A percentile compares a stretch with the other conserved stretches of the same genome.
These are phyloP conservation scores for Bovichtus variegatus DNA, from an alignment of 2,797 vertebrate genomes.

Conservation along the genomic window DNA sequence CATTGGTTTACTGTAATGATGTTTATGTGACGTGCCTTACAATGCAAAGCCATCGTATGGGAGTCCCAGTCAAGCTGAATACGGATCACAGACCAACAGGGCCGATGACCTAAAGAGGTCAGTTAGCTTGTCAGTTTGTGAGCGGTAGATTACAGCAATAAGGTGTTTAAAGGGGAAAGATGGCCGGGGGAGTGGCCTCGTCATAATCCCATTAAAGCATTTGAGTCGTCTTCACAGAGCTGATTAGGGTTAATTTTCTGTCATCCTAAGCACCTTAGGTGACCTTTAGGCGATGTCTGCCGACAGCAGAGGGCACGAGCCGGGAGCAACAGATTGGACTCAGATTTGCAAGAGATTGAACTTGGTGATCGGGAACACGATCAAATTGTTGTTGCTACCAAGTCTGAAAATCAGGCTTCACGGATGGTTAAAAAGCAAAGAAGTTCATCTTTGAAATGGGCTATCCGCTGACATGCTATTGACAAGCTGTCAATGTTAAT, in stretches of 20 bases:
- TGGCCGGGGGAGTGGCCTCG: conserved; percentile 58
- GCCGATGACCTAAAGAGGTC: conserved; percentile 76
- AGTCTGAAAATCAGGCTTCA: conserved; percentile 26
- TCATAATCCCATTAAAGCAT: conserved; percentile 83
- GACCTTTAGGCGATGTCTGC: conserved; percentile 58
- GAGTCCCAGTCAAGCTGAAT: background rate
- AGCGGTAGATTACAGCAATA: conserved; percentile 72
- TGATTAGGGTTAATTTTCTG: conserved; percentile 76
- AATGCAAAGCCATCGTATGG: background rate
- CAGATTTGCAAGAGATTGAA: conserved; percentile 61
- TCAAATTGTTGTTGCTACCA: conserved; percentile 66
- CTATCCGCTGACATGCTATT: background rate
- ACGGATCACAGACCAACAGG: conserved; percentile 43
- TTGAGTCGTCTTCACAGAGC: conserved; percentile 80
- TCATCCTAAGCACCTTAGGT: conserved; percentile 64
- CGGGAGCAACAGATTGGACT: conserved; percentile 71
- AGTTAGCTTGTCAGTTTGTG: conserved; percentile 50
- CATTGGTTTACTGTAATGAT: background rate
- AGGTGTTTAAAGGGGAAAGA: conserved; percentile 75
- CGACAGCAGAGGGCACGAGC: conserved; percentile 27
- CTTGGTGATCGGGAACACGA: conserved; percentile 28
- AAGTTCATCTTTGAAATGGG: conserved; percentile 28
- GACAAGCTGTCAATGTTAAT: conserved; percentile 21
- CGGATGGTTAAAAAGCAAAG: background rate
- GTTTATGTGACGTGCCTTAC: background rate